A percentile compares a stretch with the other conserved stretches of the same genome.
phyloP scores from a whole-genome alignment of 2,113 vertebrate species.

The Uria lomvia region DNA sequence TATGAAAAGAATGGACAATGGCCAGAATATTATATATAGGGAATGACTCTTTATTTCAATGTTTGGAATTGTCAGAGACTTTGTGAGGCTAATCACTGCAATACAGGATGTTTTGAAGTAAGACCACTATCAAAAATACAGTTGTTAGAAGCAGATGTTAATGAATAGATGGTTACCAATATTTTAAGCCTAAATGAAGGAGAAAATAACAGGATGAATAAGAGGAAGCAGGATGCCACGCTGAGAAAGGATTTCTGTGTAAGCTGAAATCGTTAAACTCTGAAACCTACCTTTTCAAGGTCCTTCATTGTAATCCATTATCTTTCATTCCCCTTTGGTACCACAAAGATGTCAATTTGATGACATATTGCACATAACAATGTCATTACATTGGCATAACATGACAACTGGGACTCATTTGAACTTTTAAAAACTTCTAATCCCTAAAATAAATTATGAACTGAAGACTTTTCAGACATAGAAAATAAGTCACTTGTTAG shows the following conservation, averaged over 20 bases:
- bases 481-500: slow-evolving; percentile 15
- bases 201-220: neutral
- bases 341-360: slow-evolving; percentile 25
- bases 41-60: neutral
- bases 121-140: neutral
- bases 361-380: slow-evolving; percentile 42
- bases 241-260: neutral
- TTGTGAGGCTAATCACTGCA: neutral
- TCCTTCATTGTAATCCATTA: slow-evolving; percentile 39
- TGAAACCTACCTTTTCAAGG: slow-evolving; percentile 41
- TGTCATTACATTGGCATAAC: slow-evolving; percentile 38
- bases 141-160: neutral
- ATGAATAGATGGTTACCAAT: neutral
- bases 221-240: neutral
- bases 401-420: slow-evolving; percentile 41
- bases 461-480: neutral
- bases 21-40: neutral
- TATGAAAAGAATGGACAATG: neutral
- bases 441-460: slow-evolving; percentile 48
- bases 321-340: slow-evolving; percentile 22
- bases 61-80: neutral
- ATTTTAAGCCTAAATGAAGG: neutral
- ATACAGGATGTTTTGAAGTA: neutral
- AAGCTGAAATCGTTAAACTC: neutral
- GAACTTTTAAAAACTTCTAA: slow-evolving; percentile 53